A percentile compares a stretch with the other conserved stretches of the same genome.
Conservation (phyloP, 2,113 vertebrate species). For the Elephantulus edwardii region DNA sequence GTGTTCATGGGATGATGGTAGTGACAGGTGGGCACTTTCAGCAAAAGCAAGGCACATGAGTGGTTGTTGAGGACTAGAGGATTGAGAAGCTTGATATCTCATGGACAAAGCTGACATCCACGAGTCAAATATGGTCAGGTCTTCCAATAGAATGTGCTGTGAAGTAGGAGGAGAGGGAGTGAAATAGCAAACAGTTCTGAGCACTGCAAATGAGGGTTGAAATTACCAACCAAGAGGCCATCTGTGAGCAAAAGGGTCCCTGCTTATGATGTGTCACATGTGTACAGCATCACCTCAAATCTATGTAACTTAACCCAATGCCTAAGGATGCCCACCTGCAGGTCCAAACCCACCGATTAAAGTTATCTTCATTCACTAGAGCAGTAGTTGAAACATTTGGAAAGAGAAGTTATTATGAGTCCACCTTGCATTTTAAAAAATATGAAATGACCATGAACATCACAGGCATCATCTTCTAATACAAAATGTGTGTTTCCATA, state of each 20-base stretch:
- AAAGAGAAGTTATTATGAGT: not conserved
- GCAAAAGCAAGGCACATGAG: not conserved
- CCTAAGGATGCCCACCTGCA: not conserved
- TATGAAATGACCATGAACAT: slow-evolving; percentile 5
- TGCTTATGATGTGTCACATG: not conserved
- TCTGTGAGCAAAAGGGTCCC: not conserved
- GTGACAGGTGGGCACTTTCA: not conserved
- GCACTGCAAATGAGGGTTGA: not conserved
- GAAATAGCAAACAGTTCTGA: slow-evolving; percentile 18
- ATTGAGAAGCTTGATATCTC: not conserved
- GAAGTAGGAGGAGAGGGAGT: not conserved
- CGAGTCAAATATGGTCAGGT: not conserved
- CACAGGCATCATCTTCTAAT: slow-evolving; percentile 10
- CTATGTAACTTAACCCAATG: not conserved
- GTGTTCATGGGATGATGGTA: not conserved
- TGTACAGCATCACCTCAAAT: not conserved
- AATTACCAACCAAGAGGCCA: slow-evolving; percentile 3
- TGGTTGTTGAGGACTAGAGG: not conserved
- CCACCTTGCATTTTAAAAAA: not conserved
- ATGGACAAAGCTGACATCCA: not conserved
- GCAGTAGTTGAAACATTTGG: not conserved
- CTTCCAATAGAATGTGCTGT: not conserved
- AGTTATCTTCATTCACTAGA: not conserved
- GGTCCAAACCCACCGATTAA: not conserved
- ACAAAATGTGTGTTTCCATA: not conserved